Evolutionary conservation across 2,888 invertebrate species (phyloP), one percentile per base, ranked within the genome.

Genomic region (Nephrotoma guestfalica): DNA sequence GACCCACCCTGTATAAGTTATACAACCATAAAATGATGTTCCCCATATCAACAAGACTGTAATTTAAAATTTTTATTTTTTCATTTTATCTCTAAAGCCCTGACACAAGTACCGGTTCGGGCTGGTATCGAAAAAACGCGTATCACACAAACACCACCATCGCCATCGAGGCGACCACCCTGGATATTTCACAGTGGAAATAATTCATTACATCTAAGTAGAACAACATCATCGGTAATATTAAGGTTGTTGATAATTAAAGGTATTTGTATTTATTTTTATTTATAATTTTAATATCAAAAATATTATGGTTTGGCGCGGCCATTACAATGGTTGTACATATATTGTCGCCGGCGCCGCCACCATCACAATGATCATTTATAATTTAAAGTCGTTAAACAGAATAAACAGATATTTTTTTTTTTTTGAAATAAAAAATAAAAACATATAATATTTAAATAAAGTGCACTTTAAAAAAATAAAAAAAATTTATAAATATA

Each of bases 91-190:
- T 9, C 30, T 40, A 87, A 88, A 91, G 91, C 90, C 86, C 89
- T 90, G 87, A 90, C 91, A 30, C 91, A 90, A 88, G 89, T 90
- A 86, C 91, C 91, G 86, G 88, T 90, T 51, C 89, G 89, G 7
- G 90, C 90, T 87, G 90, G 89, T 83, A 89, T 89, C 87, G 91
- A 91, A 71, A 91, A 90, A 88, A 88, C 89, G 86, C 89, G 90
- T 87, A 87, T 88, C 30, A 90, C 90, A 88, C 88, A 88, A 86
- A 89, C 89, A 57, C 89, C 91, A 86, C 89, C 89, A 42, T 89
- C 89, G 9, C 90, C 91, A 84, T 90, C 91, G 86, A 90, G 90
- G 11, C 89, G 90, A 86, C 89, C 91, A 86, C 90, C 90, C n/a
- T 90, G 91, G 90, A 89, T 90, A 51, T 89, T 90, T 51, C 88